phyloP scores from a whole-genome alignment of 2,113 vertebrate species.

The Caranx ignobilis region DNA sequence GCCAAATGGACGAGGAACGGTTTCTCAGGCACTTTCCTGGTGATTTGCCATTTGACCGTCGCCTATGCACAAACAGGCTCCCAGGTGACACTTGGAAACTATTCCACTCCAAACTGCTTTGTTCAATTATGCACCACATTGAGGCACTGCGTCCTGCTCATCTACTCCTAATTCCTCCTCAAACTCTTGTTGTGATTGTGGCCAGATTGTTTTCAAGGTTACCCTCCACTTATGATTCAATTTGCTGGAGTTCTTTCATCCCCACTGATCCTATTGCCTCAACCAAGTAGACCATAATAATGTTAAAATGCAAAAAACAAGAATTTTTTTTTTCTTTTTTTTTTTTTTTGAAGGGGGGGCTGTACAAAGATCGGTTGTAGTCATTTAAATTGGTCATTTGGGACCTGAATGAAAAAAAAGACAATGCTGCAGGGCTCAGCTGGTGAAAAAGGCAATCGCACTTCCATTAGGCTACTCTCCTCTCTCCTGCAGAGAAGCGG shows the following conservation, averaged over 20 bases:
- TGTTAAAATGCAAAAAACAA: conserved; percentile 38
- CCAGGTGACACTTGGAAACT: conserved; percentile 53
- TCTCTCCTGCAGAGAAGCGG: conserved; percentile 58
- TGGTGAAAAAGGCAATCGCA: conserved; percentile 70
- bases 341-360: conserved; percentile 4
- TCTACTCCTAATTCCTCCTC: conserved; percentile 71
- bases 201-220: conserved; percentile 77
- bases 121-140: conserved; percentile 57
- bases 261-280: not conserved
- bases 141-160: conserved; percentile 42
- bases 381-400: conserved; percentile 80
- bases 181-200: conserved; percentile 47
- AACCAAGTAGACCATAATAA: conserved; percentile 10
- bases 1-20: conserved; percentile 58
- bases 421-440: conserved; percentile 57
- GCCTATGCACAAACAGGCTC: conserved; percentile 42
- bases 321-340: too few relatives aligned
- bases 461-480: conserved; percentile 75
- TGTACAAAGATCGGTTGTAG: conserved; percentile 10
- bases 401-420: conserved; percentile 8
- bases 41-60: conserved; percentile 57
- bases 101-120: conserved; percentile 48
- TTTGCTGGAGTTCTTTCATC: conserved; percentile 25
- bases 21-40: conserved; percentile 50
- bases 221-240: conserved; percentile 45